Base-by-base conservation (phyloP, 2,797 vertebrate genomes). In the Sebastes matsubarae region DNA sequence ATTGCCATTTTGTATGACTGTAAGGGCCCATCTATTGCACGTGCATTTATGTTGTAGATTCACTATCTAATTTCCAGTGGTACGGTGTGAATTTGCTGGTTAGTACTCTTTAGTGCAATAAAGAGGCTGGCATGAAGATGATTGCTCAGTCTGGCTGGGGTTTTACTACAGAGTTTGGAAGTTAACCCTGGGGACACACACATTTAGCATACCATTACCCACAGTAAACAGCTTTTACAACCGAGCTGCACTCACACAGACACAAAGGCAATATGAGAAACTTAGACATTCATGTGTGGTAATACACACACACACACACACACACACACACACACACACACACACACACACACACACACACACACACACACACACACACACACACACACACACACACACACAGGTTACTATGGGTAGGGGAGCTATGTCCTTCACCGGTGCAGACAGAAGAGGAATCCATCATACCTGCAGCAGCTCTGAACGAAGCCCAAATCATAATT, bases 121-220 rank as follows among this genome's bases (percentile, higher is more conserved):
- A 85, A 72, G 13, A 65, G 13, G 50, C 60, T 69, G 69, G 60
- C 59, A 29, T 3, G 3, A 61, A 50, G 30, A 73, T 66, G 30
- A 42, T 25, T 46, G 63, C 42, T 55, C 42, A 70, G 46, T 32
- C 71, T 69, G 66, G 34, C 57, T 64, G 65, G 73, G 63, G 68
- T 82, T 90, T 91, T 88, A 90, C 79, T 74, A 85, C 83, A 86
- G 55, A 73, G 64, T 84, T 74, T 79, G 50, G 68, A 75, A 83
- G 82, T 86, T 86, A 85, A 92, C 90, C 84, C 83, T 68, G 22
- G 72, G 72, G 89, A 87, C 82, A 87, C 59, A 83, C 80, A 80
- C 88, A 89, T 93, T 92, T 93, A 93, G 79, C 90, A 92, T 91
- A 68, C 80, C 92, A 91, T 92, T 93, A 91, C 77, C 92, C 88